Conservation (phyloP, 2,888 invertebrate species). For the Oasisia sp. region DNA sequence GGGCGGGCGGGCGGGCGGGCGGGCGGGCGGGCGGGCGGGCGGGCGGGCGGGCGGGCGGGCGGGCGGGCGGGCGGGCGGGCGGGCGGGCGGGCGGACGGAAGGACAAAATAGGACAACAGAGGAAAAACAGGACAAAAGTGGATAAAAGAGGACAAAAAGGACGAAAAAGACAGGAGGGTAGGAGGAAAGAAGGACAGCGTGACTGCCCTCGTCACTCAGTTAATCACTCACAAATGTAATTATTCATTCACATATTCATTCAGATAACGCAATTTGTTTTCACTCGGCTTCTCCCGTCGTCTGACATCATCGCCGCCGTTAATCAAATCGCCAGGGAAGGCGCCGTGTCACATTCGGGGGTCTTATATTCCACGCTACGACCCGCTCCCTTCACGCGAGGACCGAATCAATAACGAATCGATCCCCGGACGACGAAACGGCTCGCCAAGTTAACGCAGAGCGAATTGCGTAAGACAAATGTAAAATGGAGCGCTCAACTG, state of each 20-base stretch:
- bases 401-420: not conserved
- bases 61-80: too few relatives aligned
- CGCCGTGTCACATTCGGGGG: not conserved
- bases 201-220: not conserved
- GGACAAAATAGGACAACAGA: too few relatives aligned
- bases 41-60: too few relatives aligned
- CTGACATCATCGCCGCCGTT: not conserved
- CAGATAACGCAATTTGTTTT: not conserved
- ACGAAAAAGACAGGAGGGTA: too few relatives aligned
- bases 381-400: not conserved
- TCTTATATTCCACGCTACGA: not conserved
- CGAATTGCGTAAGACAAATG: not conserved
- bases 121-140: too few relatives aligned
- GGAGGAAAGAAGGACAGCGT: not conserved
- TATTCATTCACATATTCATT: constrained; percentile 10
- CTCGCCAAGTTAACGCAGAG: not conserved
- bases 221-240: not conserved
- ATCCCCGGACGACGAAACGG: not conserved
- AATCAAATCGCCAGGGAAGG: not conserved
- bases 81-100: too few relatives aligned
- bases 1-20: too few relatives aligned
- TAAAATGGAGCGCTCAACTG: not conserved
- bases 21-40: too few relatives aligned
- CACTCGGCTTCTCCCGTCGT: not conserved
- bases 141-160: too few relatives aligned